Base-by-base conservation (phyloP, 2,113 vertebrate species). In the Eptatretus burgeri region DNA sequence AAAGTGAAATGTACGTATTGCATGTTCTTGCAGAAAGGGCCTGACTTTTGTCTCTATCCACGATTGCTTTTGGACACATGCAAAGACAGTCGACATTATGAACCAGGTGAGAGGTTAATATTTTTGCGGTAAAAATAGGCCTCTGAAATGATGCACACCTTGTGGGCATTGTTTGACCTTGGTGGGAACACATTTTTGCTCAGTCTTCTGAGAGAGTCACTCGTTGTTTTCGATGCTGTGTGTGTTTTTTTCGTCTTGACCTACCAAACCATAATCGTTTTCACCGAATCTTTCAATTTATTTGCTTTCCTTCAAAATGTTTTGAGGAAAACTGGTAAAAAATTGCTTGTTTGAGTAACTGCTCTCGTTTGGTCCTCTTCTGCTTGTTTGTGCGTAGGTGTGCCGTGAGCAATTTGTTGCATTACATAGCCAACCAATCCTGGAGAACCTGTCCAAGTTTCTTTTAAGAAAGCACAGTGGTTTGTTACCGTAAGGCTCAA, bases 1-100 rank as follows among this genome's bases (percentile, higher is more conserved):
- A 7, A 60, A n/a, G 56, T 60, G 12, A 60, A 20, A 60, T 60
- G 56, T 60, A 20, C 52, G 8, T 60, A n/a, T 60, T 20, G 20
- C 20, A 20, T 20, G 12, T 60, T 67, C 13, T 68, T 66, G 49
- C 72, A 98, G 91, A 49, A 77, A 71, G 5, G 83, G 85, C 11
- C 71, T 98, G 67, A 91, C 81, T 5, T 98, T 95, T 0, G 85
- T 88, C 69, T 95, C 91, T 0, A 88, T 98, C 51, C 91, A 98
- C 0, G 91, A 98, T 70, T 98, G 91, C 71, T 98, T 82, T 72
- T 98, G 89, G 91, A 98, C 87, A 2, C 91, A 98, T 0, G 86
- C 91, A 0, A 65, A 77, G 13, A 82, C 81, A 0, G 80, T 98
- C 63, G 77, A 84, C 14, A 18, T 75, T 68, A 95, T 98, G 91